Conservation (phyloP, 1,140 invertebrate species). For the Ooceraea biroi region DNA sequence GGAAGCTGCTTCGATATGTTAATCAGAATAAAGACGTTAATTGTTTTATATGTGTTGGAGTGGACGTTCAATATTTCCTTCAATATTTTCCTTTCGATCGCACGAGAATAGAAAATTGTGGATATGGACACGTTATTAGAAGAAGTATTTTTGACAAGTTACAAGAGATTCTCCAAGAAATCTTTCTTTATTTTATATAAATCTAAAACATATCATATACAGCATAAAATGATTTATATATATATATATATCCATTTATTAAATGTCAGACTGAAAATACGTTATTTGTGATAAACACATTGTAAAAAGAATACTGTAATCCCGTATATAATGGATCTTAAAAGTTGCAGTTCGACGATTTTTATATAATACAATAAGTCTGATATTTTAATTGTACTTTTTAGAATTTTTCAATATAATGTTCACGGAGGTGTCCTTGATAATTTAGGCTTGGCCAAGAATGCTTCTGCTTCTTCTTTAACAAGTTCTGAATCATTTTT, state of each 20-base stretch:
- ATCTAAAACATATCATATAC: no score
- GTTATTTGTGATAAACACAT: slow-evolving; percentile 56
- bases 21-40: slow-evolving; percentile 25
- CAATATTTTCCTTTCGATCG: neutral
- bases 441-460: slow-evolving; percentile 79
- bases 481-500: slow-evolving; percentile 32
- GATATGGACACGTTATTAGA: no score
- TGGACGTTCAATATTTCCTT: neutral
- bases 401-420: neutral
- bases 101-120: neutral
- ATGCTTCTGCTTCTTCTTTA: slow-evolving; percentile 74
- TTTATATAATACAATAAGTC: slow-evolving; percentile 2
- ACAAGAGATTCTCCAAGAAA: neutral
- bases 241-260: no score
- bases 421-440: slow-evolving; percentile 76
- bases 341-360: neutral
- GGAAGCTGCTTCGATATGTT: slow-evolving; percentile 1
- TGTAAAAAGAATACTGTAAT: neutral
- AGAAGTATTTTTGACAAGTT: slow-evolving; percentile 9
- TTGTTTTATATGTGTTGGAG: slow-evolving; percentile 15
- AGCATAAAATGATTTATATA: no score
- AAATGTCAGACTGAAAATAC: neutral
- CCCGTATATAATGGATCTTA: slow-evolving; percentile 12
- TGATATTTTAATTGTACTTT: neutral
- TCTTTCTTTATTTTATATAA: neutral